Conservation (phyloP, 2,113 vertebrate species). For the Mixornis gularis region DNA sequence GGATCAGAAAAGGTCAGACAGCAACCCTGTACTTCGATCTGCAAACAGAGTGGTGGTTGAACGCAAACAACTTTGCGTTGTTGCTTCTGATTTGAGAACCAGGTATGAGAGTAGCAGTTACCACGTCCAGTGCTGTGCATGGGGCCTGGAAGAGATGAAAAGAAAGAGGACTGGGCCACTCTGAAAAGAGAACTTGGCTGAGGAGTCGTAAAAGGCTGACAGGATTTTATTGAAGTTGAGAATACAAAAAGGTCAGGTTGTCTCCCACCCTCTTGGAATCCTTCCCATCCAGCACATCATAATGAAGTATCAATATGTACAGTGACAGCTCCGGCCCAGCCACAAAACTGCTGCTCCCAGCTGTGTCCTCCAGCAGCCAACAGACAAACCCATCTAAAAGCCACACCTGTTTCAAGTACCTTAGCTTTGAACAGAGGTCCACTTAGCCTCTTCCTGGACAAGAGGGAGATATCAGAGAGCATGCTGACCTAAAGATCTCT, state of each 20-base stretch:
- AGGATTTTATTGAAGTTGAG: constrained; percentile 47
- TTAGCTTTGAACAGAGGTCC: neutral
- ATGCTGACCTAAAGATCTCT: neutral
- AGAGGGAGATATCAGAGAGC: neutral
- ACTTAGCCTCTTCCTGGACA: neutral
- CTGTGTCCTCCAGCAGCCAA: neutral
- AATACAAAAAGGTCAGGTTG: constrained; percentile 34
- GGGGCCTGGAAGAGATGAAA: neutral
- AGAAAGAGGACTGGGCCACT: neutral
- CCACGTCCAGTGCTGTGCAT: neutral
- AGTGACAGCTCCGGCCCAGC: constrained; percentile 12
- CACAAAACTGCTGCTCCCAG: neutral
- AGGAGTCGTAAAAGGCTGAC: neutral
- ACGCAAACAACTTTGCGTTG: neutral
- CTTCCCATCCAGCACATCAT: neutral
- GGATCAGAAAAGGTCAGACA: neutral
- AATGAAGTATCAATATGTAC: neutral
- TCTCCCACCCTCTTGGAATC: neutral
- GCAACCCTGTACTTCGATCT: neutral
- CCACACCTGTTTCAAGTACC: neutral
- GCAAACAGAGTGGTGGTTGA: neutral
- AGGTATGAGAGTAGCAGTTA: neutral
- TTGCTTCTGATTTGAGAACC: neutral
- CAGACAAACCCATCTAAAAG: neutral
- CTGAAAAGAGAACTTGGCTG: neutral